Base-by-base conservation (phyloP, 2,888 invertebrate species). In the Tenthredo livida region DNA sequence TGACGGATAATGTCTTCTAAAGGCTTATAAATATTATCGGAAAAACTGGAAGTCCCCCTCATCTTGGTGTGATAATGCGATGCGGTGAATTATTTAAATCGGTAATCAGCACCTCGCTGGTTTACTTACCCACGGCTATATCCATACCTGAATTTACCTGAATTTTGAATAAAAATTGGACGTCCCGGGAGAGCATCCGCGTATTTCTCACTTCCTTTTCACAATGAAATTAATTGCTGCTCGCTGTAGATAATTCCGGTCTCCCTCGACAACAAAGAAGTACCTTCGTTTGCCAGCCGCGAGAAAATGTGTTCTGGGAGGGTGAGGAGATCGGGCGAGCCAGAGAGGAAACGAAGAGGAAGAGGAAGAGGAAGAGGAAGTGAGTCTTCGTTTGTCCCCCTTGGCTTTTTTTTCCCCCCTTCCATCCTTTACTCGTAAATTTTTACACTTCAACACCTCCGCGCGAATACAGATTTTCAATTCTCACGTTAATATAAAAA, bases 221-320 rank as follows among this genome's bases (percentile, higher is more conserved):
- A 61, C 80, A 37, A 80, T 61, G 61, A 40, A 80, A 80, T 80
- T 80, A 80, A 80, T 80, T 80, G 25, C 80, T 40, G 54, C 58
- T 61, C 5, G 33, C 50, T 61, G 80, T 37, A 61, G 80, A 80
- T 80, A 80, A 80, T 80, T 80, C 80, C 40, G 58, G 40, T 21
- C 37, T 61, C 40, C 9, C 61, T 25, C n/a, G 80, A 80, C 80
- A 80, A 80, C 80, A 80, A 80, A 80, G 80, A 80, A 61, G 80
- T 61, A 29, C 25, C 67, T 15, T 29, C 67, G 17, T 67, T 67
- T 67, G 29, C 33, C 67, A 33, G 17, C 67, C 67, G 33, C 67
- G 67, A 43, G 43, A 73, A 73, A 73, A 73, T 40, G 40, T 33
- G 15, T 25, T 33, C 12, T 29, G 17, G 15, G 5, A 29, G 43